A percentile compares a stretch with the other conserved stretches of the same genome.
These are phyloP conservation scores for Limnephilus lunatus DNA, from an alignment of 2,888 invertebrate species.

Conservation along the genomic window DNA sequence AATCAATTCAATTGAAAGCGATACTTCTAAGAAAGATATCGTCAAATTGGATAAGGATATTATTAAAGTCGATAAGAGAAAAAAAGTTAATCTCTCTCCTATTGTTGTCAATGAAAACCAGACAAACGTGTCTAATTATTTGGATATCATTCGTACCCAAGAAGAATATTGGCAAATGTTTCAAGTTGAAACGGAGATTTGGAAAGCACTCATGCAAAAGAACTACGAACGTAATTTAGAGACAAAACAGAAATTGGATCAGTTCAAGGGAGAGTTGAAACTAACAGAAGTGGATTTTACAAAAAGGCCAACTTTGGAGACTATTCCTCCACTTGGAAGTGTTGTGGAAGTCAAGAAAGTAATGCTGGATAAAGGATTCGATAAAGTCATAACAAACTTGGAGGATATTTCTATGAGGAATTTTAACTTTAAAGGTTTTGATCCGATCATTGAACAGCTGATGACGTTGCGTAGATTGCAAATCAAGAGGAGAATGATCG, in stretches of 20 bases:
- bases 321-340: constrained; percentile 74
- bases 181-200: constrained; percentile 75
- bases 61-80: constrained; percentile 48
- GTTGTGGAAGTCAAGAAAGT: constrained; percentile 73
- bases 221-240: constrained; percentile 76
- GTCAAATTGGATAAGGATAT: constrained; percentile 2
- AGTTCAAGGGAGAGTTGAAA: constrained; percentile 75
- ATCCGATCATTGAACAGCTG: constrained; percentile 74
- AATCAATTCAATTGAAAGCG: constrained; percentile 73
- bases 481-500: constrained; percentile 71
- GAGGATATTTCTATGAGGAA: constrained; percentile 76
- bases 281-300: constrained; percentile 71
- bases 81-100: constrained; percentile 51
- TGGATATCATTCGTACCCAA: constrained; percentile 63
- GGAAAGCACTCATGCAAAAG: constrained; percentile 75
- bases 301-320: constrained; percentile 69
- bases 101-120: constrained; percentile 9
- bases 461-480: constrained; percentile 72
- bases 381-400: constrained; percentile 74
- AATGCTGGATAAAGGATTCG: constrained; percentile 75
- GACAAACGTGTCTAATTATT: constrained; percentile 53
- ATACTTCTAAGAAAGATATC: background rate
- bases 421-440: constrained; percentile 76
- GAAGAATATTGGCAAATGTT: constrained; percentile 69
- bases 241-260: constrained; percentile 73